A percentile compares a stretch with the other conserved stretches of the same genome.
phyloP scores from a whole-genome alignment of 2,113 vertebrate species.

The Crypturellus undulatus region DNA sequence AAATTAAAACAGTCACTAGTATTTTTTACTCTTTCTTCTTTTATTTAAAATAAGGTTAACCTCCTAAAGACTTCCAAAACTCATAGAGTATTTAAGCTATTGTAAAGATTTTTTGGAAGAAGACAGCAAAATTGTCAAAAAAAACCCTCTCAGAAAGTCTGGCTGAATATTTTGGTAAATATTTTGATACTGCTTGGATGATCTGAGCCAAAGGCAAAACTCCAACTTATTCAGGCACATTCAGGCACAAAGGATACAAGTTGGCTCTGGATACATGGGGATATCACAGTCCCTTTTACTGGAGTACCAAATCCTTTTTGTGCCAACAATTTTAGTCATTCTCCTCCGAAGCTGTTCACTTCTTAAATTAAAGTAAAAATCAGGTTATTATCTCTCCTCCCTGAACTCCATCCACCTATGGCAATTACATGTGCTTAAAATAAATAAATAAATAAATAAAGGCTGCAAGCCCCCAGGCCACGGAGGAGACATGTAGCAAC shows the following conservation, averaged over 20 bases:
- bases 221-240: background rate
- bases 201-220: background rate
- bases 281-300: background rate
- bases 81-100: background rate
- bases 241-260: background rate
- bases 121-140: background rate
- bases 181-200: background rate
- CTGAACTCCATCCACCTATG: no score
- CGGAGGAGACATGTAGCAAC: background rate
- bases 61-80: background rate
- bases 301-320: background rate
- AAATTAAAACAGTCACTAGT: background rate
- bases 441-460: rapidly evolving
- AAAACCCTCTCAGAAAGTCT: background rate
- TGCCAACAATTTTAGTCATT: background rate
- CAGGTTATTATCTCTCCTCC: no score
- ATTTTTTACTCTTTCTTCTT: background rate
- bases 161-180: background rate
- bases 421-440: background rate
- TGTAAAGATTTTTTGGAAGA: background rate
- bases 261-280: background rate
- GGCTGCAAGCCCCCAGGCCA: rapidly evolving
- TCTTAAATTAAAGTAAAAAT: background rate
- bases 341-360: background rate
- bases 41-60: background rate